These are phyloP conservation scores for Tenualosa thibaudeaui DNA, from an alignment of 2,797 vertebrate species.

Conservation along the genomic window DNA sequence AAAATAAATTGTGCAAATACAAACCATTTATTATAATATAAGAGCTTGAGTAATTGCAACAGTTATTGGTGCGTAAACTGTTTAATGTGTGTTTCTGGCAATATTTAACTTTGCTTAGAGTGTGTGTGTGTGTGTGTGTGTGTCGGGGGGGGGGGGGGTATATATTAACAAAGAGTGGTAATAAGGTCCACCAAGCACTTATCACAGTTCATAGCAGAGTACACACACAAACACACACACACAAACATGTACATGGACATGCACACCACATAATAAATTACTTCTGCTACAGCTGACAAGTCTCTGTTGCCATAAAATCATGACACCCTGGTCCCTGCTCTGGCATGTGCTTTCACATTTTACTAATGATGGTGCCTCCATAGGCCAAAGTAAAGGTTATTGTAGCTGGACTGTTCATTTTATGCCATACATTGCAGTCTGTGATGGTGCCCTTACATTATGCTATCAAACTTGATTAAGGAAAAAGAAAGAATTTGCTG, in stretches of 20 bases:
- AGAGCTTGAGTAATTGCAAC: conserved; percentile 58
- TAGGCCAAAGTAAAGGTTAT: neutral
- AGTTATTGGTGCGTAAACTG: conserved; percentile 70
- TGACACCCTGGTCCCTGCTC: neutral
- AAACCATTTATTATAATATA: conserved; percentile 52
- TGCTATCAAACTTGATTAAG: conserved; percentile 12
- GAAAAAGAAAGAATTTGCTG: neutral
- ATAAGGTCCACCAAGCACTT: neutral
- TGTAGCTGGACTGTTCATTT: neutral
- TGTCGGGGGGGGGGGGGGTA: neutral
- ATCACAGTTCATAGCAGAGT: neutral
- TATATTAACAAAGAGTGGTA: neutral
- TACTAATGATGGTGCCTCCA: neutral
- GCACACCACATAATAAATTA: neutral
- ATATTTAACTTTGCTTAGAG: conserved; percentile 40
- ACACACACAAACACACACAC: neutral
- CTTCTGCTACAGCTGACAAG: neutral
- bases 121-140: too few species aligned
- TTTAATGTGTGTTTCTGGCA: conserved; percentile 69
- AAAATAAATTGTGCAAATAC: neutral
- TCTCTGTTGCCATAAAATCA: neutral
- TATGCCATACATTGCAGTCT: neutral
- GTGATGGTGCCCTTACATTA: neutral
- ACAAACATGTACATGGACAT: neutral
- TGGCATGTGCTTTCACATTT: neutral